Base-by-base conservation (phyloP, 2,797 vertebrate genomes). In the Xenentodon cancila region DNA sequence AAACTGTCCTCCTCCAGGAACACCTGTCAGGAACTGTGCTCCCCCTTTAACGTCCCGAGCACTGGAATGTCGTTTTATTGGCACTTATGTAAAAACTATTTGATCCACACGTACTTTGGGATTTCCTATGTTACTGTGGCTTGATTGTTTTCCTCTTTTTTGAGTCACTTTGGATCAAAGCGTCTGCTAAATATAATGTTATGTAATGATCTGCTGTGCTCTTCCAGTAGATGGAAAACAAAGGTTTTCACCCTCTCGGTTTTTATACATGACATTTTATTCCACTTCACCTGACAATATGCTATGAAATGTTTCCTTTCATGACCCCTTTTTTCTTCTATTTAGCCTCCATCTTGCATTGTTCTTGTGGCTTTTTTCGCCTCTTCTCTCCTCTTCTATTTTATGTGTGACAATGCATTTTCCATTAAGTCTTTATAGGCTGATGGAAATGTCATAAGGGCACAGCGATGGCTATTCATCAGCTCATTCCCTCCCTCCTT, bases 381-480 rank as follows among this genome's bases (percentile, higher is more conserved):
- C 60, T 59, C 57, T n/a, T 20, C 49, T 66, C 62, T 77, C 55
- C 48, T 13, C 17, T 71, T 73, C 58, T 59, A 59, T 77, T 73
- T 53, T 69, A 62, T 22, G 45, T 74, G 75, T 83, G 81, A 89
- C 84, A 86, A 84, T 84, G 73, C 71, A 62, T 82, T 77, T 71
- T 86, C 79, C 87, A 84, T 87, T 72, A 84, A 81, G 82, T 81
- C 84, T 82, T 85, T 82, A 84, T 57, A 61, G 75, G 69, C 64
- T 85, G 84, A 86, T 88, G 84, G 77, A 80, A 84, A 82, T 85
- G 87, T 86, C 84, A 84, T 61, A 48, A 84, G 88, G 84, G 52
- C 77, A 79, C 20, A 44, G 70, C 71, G 62, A 68, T 11, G 30
- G 52, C 64, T 77, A 85, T 90, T 71, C 80, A 87, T 90, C 88